These are phyloP conservation scores for Crypturellus tataupa DNA, from an alignment of 2,797 vertebrate species.

Conservation along the genomic window DNA sequence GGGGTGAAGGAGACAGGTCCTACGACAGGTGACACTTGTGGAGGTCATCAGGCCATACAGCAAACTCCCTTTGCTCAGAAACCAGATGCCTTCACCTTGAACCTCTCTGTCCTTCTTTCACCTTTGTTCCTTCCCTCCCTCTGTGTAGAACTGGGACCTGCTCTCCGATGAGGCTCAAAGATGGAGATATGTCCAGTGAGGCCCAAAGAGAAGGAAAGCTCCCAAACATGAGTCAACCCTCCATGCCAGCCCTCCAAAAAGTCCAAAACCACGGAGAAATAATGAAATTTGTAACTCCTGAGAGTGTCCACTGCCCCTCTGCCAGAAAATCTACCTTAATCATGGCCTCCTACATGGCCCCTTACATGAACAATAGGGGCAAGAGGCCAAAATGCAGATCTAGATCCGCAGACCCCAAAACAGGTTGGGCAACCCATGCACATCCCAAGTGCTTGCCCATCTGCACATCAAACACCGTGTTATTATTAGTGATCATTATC, in stretches of 20 bases:
- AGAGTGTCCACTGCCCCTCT: neutral
- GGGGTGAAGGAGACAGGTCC: neutral
- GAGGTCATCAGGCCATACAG: neutral
- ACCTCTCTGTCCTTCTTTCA: neutral
- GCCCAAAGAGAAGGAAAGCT: neutral
- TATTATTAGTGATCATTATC: neutral
- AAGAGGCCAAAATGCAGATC: neutral
- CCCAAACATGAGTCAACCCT: neutral
- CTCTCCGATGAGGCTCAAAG: fast-evolving
- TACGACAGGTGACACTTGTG: neutral
- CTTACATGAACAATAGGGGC: neutral
- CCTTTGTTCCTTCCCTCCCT: neutral
- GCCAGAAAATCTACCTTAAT: neutral
- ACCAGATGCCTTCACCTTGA: neutral
- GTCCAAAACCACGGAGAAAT: neutral
- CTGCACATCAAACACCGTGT: neutral
- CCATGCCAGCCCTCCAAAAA: neutral
- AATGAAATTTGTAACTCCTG: neutral
- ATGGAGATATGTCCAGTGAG: neutral
- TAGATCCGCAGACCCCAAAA: neutral
- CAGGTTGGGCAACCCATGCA: neutral
- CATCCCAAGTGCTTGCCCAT: neutral
- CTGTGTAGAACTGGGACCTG: neutral
- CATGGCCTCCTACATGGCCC: neutral
- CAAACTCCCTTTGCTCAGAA: neutral